Evolutionary conservation across 2,888 invertebrate genomes (phyloP).

Genomic region (Cheilosia variabilis): DNA sequence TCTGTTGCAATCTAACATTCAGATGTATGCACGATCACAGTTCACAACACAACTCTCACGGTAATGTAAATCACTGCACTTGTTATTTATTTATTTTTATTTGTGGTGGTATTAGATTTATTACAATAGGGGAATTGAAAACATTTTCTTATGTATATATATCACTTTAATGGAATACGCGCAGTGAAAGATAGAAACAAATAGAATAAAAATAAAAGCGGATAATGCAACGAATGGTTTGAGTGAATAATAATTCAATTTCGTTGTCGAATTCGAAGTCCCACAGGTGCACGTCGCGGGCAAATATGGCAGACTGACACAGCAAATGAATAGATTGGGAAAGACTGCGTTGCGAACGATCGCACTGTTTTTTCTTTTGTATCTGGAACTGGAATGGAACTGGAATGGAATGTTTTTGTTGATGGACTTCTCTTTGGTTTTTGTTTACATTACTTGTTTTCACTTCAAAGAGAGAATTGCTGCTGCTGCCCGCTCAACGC

Average conservation of each 20-base stretch:
- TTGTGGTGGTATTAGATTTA: not conserved
- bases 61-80: conserved; percentile 52
- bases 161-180: conserved; percentile 3
- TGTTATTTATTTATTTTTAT: conserved; percentile 26
- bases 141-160: conserved; percentile 9
- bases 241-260: conserved; percentile 15
- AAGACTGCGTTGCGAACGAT: conserved; percentile 25
- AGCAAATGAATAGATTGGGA: conserved; percentile 39
- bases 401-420: conserved; percentile 45
- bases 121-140: not conserved
- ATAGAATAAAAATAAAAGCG: conserved; percentile 8
- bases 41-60: conserved; percentile 9
- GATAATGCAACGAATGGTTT: conserved; percentile 36
- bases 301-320: conserved; percentile 55
- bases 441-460: not conserved
- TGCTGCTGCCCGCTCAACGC: not conserved
- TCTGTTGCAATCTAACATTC: conserved; percentile 22
- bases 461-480: not conserved
- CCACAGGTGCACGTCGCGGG: conserved; percentile 65
- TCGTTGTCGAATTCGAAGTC: conserved; percentile 64
- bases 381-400: conserved; percentile 31
- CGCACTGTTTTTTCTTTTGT: conserved; percentile 17
- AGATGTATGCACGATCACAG: conserved; percentile 14
- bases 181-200: not conserved
- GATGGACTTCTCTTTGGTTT: conserved; percentile 46